Conservation (phyloP, 2,888 invertebrate species). For the Autographa pulchrina region DNA sequence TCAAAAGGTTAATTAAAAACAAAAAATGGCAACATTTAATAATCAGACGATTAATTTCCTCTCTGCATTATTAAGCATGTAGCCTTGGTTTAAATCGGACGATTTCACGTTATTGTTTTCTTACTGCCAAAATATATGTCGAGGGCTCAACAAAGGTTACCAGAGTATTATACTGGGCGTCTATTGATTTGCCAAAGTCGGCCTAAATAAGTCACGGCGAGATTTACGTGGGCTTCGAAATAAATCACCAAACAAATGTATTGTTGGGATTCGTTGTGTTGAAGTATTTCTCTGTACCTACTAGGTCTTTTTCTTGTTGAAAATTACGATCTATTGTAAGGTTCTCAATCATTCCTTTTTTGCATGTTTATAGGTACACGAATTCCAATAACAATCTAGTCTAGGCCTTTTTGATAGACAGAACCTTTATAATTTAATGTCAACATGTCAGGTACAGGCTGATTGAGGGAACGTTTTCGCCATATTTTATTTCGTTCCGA, state of each 20-base stretch:
- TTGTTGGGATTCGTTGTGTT: conserved; percentile 18
- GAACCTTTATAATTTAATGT: conserved; percentile 5
- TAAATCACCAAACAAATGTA: conserved; percentile 23
- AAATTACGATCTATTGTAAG: conserved; percentile 1
- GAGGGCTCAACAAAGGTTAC: conserved; percentile 87
- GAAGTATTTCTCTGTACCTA: background rate
- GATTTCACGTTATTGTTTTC: conserved; percentile 89
- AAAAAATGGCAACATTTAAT: conserved; percentile 71
- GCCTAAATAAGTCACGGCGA: conserved; percentile 48
- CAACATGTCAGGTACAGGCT: background rate
- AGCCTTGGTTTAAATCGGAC: conserved; percentile 82
- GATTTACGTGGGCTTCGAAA: conserved; percentile 25
- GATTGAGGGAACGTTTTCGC: background rate
- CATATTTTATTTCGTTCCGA: background rate
- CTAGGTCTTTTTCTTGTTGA: background rate
- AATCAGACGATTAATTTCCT: conserved; percentile 79
- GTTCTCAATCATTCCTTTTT: background rate
- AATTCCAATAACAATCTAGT: background rate
- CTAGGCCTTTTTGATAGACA: background rate
- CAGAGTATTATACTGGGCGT: conserved; percentile 71
- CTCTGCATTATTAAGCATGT: conserved; percentile 73
- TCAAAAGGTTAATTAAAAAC: conserved; percentile 59
- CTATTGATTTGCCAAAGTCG: conserved; percentile 44
- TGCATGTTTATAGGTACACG: background rate
- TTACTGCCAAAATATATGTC: conserved; percentile 86